Evolutionary conservation across 1,140 invertebrate genomes (phyloP), one percentile per base, ranked within the genome.

Genomic region (Apis florea): DNA sequence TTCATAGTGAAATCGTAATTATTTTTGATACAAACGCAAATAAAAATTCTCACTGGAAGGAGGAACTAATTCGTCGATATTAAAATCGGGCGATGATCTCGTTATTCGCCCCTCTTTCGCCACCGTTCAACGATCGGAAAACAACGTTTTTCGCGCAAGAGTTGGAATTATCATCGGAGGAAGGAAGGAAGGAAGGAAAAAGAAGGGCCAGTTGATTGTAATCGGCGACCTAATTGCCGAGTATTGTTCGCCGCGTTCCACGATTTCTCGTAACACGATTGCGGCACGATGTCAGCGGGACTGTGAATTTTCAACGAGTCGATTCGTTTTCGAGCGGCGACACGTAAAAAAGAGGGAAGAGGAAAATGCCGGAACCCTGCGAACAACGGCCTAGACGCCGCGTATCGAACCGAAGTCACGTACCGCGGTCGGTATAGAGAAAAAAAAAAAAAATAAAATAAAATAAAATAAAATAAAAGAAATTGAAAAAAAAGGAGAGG

Each of bases 141-240:
- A 40, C 31, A 40, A 5, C 31, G 31, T 40, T 40, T 40, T 40
- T 40, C 31, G 31, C 31, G 31, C 31, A 40, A 40, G 31, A 5
- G 6, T 40, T 40, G 10, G 47, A 24, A 71, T 79, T 61, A 61
- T 79, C 26, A 63, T 79, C 19, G 68, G 31, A 24, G 40, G 26
- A 59, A 9, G 56, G 47, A 71, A 24, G 40, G 26, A 59, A 9
- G 56, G 47, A 71, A 17, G 79, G 85, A 84, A 85, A 84, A 72
- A 63, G 64, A n/a, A n/a, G 69, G 70, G 80, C 83, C 83, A 70
- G 82, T 79, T 78, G 72, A 88, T 88, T 79, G 89, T 89, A 89
- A 90, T 90, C 87, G 84, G 81, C 85, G 82, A 85, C 85, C 84
- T 86, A 87, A 90, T 88, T 88, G 88, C 74, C 83, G 78, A 80